Conservation (phyloP, 2,888 invertebrate species). For the Desoria tigrina region DNA sequence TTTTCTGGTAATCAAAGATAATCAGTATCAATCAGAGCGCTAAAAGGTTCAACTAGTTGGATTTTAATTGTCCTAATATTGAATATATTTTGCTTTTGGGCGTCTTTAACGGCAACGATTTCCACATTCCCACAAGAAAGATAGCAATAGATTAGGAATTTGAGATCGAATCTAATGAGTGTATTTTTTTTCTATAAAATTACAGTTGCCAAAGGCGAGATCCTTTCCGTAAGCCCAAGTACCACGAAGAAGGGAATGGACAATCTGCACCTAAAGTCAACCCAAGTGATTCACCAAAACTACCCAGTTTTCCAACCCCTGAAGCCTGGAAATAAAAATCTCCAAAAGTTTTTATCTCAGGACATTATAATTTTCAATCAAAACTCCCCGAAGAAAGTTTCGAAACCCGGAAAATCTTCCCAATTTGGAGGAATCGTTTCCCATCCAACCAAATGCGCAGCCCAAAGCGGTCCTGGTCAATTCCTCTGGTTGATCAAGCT, state of each 20-base stretch:
- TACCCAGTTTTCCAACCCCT: constrained; percentile 27
- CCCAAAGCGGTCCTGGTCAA: constrained; percentile 36
- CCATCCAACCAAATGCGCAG: constrained; percentile 31
- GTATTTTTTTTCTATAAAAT: no score
- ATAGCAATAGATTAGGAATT: no score
- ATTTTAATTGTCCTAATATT: no score
- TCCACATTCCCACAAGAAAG: no score
- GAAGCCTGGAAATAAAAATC: constrained; percentile 28
- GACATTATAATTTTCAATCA: constrained; percentile 22
- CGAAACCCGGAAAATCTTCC: constrained; percentile 14
- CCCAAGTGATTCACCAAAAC: constrained; percentile 29
- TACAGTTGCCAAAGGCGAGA: constrained; percentile 27
- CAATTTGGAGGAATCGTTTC: constrained; percentile 28
- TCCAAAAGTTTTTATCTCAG: constrained; percentile 28
- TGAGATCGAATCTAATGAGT: no score
- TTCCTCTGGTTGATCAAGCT: constrained; percentile 42
- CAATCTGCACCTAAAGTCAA: constrained; percentile 26
- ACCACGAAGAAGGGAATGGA: constrained; percentile 10
- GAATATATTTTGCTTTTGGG: constrained; percentile 10
- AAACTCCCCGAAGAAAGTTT: constrained; percentile 24
- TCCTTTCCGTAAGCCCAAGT: constrained; percentile 25
- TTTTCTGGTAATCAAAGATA: no score
- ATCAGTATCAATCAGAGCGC: no score
- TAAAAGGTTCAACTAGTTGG: no score
- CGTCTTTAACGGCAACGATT: no score